A percentile compares a stretch with the other conserved stretches of the same genome.
Evolutionary conservation across 2,113 vertebrate genomes (phyloP).

Genomic region (Boulengeromyrus knoepffleri): DNA sequence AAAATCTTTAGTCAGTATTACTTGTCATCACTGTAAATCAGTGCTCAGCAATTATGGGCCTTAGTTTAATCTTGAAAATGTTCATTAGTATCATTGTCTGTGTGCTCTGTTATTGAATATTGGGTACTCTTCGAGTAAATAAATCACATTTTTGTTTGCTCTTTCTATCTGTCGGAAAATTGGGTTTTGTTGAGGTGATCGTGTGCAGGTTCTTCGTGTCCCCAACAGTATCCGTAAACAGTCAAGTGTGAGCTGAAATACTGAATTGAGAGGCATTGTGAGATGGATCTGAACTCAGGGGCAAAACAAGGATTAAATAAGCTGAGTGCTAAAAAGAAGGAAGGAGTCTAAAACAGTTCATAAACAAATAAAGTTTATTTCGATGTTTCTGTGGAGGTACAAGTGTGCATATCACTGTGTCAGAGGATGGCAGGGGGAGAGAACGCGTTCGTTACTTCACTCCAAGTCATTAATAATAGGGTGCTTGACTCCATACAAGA

Average conservation of each 20-base stretch:
- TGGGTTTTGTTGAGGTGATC: not conserved
- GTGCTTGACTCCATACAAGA: constrained; percentile 32
- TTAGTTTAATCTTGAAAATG: not conserved
- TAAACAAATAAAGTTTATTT: not conserved
- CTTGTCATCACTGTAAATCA: not conserved
- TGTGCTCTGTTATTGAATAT: not conserved
- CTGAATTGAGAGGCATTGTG: not conserved
- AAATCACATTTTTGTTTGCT: not conserved
- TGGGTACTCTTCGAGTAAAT: not conserved
- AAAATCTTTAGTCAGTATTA: not conserved
- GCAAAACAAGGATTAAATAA: not conserved
- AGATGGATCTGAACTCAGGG: not conserved
- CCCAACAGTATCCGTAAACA: not conserved
- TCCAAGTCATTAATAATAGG: constrained; percentile 33
- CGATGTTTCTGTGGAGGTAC: not conserved
- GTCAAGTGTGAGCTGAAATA: not conserved
- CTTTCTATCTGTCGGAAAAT: not conserved
- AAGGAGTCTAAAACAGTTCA: not conserved
- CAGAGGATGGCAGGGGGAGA: constrained; percentile 12
- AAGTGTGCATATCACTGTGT: not conserved
- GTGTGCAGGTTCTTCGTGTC: not conserved
- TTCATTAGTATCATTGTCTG: not conserved
- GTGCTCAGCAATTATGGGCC: not conserved
- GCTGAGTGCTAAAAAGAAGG: not conserved
- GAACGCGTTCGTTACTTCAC: constrained; percentile 18